Base-by-base conservation (phyloP, 2,113 vertebrate genomes). In the Callionymus lyra region DNA sequence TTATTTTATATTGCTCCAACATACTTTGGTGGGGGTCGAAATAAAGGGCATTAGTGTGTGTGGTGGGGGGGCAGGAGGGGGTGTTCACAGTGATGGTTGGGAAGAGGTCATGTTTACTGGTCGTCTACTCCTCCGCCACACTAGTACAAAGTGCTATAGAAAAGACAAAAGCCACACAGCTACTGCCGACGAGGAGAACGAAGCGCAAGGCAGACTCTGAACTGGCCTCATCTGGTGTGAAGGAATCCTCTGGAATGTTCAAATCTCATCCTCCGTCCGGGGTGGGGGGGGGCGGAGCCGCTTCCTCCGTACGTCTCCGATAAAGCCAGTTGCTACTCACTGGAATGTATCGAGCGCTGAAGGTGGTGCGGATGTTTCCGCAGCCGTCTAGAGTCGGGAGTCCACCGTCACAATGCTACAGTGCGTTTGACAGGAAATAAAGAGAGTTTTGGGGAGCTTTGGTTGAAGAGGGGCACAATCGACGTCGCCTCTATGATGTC, bases 371-470 rank as follows among this genome's bases (percentile, higher is more conserved):
- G 17, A 35, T 41, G 45, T 42, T 61, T 42, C 47, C 40, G 37
- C 9, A 31, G 34, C 35, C 27, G 32, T 49, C 34, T 37, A 40
- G 40, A 55, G 34, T 39, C 46, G 33, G n/a, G n/a, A 59, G 6
- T 41, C 44, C 40, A 44, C 42, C 21, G 3, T 47, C 31, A 35
- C 12, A 67, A 73, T 65, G 74, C 61, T 70, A 69, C 73, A 84
- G 80, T 84, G 84, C 81, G 86, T 65, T 77, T 77, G n/a, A n/a
- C n/a, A n/a, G n/a, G n/a, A n/a, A n/a, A n/a, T n/a, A 84, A 78
- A 27, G 8, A 27, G 21, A 27, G 21, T 27, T 27, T 27, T 5
- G 21, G n/a, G 77, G 80, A 86, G 85, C 82, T 84, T 83, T 74
- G 79, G 74, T 59, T 21, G 12, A 51, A 81, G 68, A 68, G 44